Conservation (phyloP, 53 echinoderm and acorn worm species). For the Stichopus horrens region DNA sequence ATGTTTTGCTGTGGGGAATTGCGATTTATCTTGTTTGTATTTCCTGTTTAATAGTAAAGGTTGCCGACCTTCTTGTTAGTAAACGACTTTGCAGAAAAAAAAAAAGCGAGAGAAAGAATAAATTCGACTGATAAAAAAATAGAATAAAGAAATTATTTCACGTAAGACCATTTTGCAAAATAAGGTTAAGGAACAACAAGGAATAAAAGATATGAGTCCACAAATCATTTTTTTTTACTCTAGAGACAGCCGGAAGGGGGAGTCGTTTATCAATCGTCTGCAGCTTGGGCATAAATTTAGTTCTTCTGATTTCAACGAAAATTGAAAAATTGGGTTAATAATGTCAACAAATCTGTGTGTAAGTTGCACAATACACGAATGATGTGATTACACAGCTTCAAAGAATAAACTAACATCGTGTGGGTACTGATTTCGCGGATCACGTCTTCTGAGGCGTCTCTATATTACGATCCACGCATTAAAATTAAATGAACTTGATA, state of each 20-base stretch:
- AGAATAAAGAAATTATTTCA: not conserved
- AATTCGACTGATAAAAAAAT: not conserved
- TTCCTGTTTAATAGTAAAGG: not conserved
- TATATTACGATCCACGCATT: too few relatives aligned
- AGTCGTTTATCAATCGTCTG: slow-evolving; percentile 21
- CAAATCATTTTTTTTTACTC: not conserved
- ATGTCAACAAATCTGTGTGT: too few relatives aligned
- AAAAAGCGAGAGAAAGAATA: not conserved
- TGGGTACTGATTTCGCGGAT: too few relatives aligned
- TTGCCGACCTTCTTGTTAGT: not conserved
- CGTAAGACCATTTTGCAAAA: not conserved
- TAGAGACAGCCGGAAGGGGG: slow-evolving; percentile 6
- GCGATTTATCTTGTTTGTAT: slow-evolving; percentile 1
- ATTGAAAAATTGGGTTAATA: not conserved
- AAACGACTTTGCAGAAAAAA: not conserved
- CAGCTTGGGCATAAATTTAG: not conserved
- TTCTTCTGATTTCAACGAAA: not conserved
- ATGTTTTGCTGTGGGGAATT: slow-evolving; percentile 13
- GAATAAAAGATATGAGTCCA: not conserved
- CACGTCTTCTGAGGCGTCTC: too few relatives aligned
- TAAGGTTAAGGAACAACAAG: slow-evolving; percentile 9
- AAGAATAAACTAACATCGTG: too few relatives aligned
- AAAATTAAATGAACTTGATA: too few relatives aligned
- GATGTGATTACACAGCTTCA: too few relatives aligned
- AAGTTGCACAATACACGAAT: too few relatives aligned